A percentile compares a stretch with the other conserved stretches of the same genome.
Conservation (phyloP, 1,140 invertebrate genomes). For the Pinna nobilis region DNA sequence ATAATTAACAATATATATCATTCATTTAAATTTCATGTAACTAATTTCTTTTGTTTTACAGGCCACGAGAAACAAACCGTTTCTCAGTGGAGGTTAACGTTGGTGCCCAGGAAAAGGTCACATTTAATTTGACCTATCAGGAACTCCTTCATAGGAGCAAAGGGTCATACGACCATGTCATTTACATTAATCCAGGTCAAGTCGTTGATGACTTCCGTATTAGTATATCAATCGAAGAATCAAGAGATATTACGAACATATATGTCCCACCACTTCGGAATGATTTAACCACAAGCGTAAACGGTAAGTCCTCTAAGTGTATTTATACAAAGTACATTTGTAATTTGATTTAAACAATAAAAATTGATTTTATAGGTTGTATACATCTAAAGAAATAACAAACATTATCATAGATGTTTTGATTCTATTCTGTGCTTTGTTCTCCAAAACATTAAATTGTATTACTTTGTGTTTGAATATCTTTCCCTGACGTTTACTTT, state of each 20-base stretch:
- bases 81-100: slow-evolving; percentile 65
- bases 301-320: not conserved
- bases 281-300: slow-evolving; percentile 19
- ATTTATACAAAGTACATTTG: slow-evolving; percentile 2
- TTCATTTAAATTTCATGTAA: too few relatives aligned
- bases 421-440: too few relatives aligned
- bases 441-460: too few relatives aligned
- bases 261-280: slow-evolving; percentile 49
- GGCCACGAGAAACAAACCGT: slow-evolving; percentile 54
- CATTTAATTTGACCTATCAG: slow-evolving; percentile 61
- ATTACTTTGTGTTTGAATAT: too few relatives aligned
- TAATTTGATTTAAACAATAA: not conserved
- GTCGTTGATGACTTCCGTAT: slow-evolving; percentile 48
- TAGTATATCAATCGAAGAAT: slow-evolving; percentile 55
- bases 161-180: slow-evolving; percentile 57
- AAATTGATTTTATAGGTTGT: too few relatives aligned
- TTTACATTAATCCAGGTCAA: slow-evolving; percentile 55
- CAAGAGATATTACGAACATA: slow-evolving; percentile 50
- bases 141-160: slow-evolving; percentile 49
- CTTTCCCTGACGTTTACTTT: too few relatives aligned
- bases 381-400: too few relatives aligned
- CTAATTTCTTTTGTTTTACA: slow-evolving; percentile 18
- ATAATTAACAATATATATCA: too few relatives aligned
- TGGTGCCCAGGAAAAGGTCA: slow-evolving; percentile 51
- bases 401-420: too few relatives aligned